A percentile compares a stretch with the other conserved stretches of the same genome.
These are phyloP conservation scores for Malurus alboscapulatus DNA, from an alignment of 2,113 vertebrate species.

Conservation along the genomic window DNA sequence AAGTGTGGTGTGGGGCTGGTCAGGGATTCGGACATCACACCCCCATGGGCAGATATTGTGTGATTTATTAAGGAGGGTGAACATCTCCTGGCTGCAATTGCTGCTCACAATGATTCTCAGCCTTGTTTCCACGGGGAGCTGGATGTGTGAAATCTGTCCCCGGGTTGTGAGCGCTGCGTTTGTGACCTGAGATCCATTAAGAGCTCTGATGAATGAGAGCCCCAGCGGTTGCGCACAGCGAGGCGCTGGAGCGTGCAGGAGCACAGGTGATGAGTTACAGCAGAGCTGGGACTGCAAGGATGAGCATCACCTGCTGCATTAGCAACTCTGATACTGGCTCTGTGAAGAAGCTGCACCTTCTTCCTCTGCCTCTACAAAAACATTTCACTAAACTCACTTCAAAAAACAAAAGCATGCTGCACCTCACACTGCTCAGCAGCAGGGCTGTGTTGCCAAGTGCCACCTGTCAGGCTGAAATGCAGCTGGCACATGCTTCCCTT, in stretches of 20 bases:
- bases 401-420: not conserved
- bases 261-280: not conserved
- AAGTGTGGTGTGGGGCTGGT: not conserved
- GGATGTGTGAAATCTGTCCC: not conserved
- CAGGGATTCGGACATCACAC: not conserved
- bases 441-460: not conserved
- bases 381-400: not conserved
- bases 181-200: constrained; percentile 17
- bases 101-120: not conserved
- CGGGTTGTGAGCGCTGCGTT: not conserved
- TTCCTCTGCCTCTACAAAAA: not conserved
- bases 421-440: not conserved
- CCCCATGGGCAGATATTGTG: not conserved
- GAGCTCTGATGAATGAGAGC: constrained; percentile 29
- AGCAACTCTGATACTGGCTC: not conserved
- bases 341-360: not conserved
- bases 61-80: not conserved
- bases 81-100: not conserved
- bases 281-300: not conserved
- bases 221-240: accelerated
- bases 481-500: not conserved
- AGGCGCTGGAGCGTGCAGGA: not conserved
- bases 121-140: not conserved
- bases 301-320: not conserved
- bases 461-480: not conserved